phyloP scores from a whole-genome alignment of 2,888 invertebrate genomes.

The Gari tellinella region DNA sequence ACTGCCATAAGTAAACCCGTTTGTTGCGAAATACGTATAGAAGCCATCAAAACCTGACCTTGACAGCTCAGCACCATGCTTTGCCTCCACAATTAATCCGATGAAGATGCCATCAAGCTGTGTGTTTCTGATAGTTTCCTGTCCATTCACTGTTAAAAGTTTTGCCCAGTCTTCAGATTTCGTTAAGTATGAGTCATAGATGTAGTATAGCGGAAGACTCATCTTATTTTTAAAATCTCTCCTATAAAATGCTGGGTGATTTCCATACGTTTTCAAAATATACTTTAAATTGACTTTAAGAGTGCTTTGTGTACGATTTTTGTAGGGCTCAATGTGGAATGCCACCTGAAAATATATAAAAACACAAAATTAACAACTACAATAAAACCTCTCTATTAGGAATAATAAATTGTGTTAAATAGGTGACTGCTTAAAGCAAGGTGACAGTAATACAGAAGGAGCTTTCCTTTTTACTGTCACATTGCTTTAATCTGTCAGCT shows the following conservation, averaged over 20 bases:
- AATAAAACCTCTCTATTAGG: too few relatives aligned
- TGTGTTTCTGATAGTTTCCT: constrained; percentile 86
- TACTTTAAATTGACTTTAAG: constrained; percentile 83
- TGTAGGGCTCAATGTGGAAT: constrained; percentile 87
- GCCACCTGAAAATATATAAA: constrained; percentile 84
- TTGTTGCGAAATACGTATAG: constrained; percentile 89
- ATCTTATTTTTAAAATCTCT: constrained; percentile 60
- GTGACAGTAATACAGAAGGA: too few relatives aligned
- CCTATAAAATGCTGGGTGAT: constrained; percentile 87
- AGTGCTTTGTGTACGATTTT: constrained; percentile 76
- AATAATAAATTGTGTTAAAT: too few relatives aligned
- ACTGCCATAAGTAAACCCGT: constrained; percentile 88
- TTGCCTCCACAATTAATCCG: constrained; percentile 87
- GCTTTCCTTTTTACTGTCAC: too few relatives aligned
- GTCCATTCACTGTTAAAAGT: constrained; percentile 82
- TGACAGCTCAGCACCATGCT: constrained; percentile 84
- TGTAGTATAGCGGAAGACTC: constrained; percentile 87
- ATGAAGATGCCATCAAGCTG: constrained; percentile 87
- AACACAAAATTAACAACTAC: not conserved
- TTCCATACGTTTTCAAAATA: constrained; percentile 84
- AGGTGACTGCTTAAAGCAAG: too few relatives aligned
- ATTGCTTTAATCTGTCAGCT: too few relatives aligned
- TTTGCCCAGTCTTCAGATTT: constrained; percentile 86
- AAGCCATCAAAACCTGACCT: constrained; percentile 86
- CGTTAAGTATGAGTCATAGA: constrained; percentile 88